Evolutionary conservation across 2,113 vertebrate genomes (phyloP).

Genomic region (Hemibagrus wyckioides): DNA sequence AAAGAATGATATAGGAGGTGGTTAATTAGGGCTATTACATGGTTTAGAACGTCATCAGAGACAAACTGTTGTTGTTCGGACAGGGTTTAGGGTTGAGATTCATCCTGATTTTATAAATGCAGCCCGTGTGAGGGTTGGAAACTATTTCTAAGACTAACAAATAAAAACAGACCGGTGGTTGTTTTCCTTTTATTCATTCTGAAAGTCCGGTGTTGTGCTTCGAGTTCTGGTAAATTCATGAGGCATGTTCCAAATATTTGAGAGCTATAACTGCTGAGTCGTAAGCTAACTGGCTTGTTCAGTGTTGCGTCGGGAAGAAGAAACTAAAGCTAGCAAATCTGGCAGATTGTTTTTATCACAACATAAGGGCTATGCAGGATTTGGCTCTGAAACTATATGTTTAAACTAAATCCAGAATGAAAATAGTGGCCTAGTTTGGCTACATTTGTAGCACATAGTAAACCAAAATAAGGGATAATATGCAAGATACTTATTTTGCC

Average conservation of each 20-base stretch:
- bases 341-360: not conserved
- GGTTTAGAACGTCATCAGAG: not conserved
- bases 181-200: not conserved
- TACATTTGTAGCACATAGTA: not conserved
- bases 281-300: not conserved
- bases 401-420: not conserved
- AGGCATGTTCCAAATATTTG: no score
- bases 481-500: not conserved
- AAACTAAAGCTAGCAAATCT: not conserved
- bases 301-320: not conserved
- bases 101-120: not conserved
- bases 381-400: not conserved
- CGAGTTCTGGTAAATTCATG: not conserved
- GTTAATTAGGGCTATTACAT: conserved; percentile 4
- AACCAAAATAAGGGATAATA: not conserved
- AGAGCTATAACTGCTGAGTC: not conserved
- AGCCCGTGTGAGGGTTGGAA: not conserved
- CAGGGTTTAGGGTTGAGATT: not conserved
- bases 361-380: not conserved
- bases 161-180: not conserved
- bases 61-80: not conserved
- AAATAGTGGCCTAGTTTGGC: not conserved
- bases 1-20: not conserved
- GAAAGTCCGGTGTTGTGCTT: not conserved
- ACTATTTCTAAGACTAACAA: not conserved